Evolutionary conservation across 1,140 invertebrate genomes (phyloP), one percentile per base, ranked within the genome.

Genomic region (Cylas formicarius): DNA sequence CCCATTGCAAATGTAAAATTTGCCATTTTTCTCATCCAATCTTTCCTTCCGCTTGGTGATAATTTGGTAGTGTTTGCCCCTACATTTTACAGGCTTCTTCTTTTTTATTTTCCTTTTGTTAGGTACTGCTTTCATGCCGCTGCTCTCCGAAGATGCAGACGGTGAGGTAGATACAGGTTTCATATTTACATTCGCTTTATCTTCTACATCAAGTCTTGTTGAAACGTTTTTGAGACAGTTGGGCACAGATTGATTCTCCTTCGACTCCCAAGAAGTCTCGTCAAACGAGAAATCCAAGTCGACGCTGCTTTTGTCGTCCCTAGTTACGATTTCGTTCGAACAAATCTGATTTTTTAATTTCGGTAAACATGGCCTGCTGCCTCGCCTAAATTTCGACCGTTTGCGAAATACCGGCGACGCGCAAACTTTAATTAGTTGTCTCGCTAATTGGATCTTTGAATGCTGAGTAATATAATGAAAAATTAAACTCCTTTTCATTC

Each of bases 201-300:
- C n/a, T n/a, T n/a, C n/a, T n/a, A n/a, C n/a, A n/a, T n/a, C n/a
- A n/a, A n/a, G n/a, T n/a, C n/a, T n/a, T n/a, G n/a, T n/a, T n/a
- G n/a, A n/a, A n/a, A 4, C 27, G 5, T 28, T 14, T 28, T 28
- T 28, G 11, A 28, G n/a, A 18, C 13, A 4, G 9, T 26, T n/a
- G 6, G 3, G 7, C 10, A 34, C 28, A 24, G 11, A 28, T 11
- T 14, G 13, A 2, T 11, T 29, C 27, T 44, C 46, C 22, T 38
- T 45, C 10, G 18, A 13, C 23, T 53, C 44, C 22, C 13, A 31
- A 1, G 39, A 39, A n/a, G 36, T 44, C 28, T 52, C 52, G 23
- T 53, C 52, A 35, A 53, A 53, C 10, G 52, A 53, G 31, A 53
- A 50, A 24, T 53, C 46, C 41, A 53, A 40, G 40, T 49, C 43